These are phyloP conservation scores for Actinia equina DNA, from an alignment of 64 coral and sea anemone genomes.

Conservation along the genomic window DNA sequence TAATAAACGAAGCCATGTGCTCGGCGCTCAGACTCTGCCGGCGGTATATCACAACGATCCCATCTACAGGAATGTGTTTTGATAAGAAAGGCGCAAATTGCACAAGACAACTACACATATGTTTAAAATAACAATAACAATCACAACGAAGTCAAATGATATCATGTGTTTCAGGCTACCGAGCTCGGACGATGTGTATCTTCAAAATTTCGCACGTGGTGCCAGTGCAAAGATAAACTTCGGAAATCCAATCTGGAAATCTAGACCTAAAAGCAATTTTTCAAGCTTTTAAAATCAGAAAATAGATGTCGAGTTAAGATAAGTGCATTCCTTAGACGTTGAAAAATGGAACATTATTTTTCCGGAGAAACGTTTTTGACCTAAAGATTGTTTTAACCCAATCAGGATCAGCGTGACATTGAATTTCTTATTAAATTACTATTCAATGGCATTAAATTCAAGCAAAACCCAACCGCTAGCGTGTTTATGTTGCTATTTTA, in stretches of 20 bases:
- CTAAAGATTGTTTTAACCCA: neutral
- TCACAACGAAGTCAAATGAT: neutral
- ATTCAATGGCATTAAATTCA: no score
- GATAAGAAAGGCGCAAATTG: neutral
- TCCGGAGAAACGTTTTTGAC: neutral
- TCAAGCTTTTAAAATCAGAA: neutral
- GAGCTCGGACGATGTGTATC: neutral
- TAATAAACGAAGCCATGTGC: neutral
- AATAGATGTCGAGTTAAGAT: neutral
- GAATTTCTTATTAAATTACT: no score
- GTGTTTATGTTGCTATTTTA: neutral
- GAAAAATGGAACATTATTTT: neutral
- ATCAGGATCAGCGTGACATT: no score
- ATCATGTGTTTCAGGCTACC: neutral
- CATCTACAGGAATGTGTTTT: slow-evolving; percentile 1
- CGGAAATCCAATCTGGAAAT: neutral
- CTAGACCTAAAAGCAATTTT: neutral
- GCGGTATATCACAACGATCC: neutral
- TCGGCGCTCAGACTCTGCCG: neutral
- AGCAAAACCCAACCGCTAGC: neutral
- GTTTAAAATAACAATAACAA: slow-evolving; percentile 11
- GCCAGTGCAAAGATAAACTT: neutral
- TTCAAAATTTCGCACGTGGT: neutral
- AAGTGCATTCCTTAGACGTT: neutral
- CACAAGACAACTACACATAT: neutral